These are phyloP conservation scores for Drosophila fuyamai DNA, from an alignment of 1,140 invertebrate genomes.

Conservation along the genomic window DNA sequence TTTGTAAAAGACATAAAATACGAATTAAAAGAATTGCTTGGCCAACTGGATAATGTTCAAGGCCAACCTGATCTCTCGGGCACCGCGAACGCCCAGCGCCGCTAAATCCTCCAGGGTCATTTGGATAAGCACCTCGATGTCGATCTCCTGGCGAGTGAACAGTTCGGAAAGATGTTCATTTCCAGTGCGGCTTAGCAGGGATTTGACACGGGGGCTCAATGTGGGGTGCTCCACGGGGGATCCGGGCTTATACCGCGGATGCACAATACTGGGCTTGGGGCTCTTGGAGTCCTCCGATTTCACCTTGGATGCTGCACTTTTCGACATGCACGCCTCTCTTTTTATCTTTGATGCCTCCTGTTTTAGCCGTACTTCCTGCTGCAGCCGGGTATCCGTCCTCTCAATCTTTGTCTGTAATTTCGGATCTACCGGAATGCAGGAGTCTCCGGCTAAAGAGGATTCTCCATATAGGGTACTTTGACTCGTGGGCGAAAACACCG, in stretches of 20 bases:
- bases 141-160: conserved; percentile 66
- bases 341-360: neutral
- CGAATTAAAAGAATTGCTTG: conserved; percentile 49
- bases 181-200: conserved; percentile 53
- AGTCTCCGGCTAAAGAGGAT: neutral
- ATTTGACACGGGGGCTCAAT: conserved; percentile 54
- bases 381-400: conserved; percentile 1
- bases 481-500: conserved; percentile 56
- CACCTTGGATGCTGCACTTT: neutral
- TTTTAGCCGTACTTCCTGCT: neutral
- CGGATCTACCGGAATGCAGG: neutral
- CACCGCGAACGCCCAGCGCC: conserved; percentile 54
- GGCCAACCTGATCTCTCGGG: conserved; percentile 51
- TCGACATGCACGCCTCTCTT: neutral
- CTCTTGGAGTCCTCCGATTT: neutral
- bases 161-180: conserved; percentile 57
- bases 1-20: neutral
- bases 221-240: conserved; percentile 60
- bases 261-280: neutral
- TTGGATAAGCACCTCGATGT: conserved; percentile 55
- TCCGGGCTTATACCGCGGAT: conserved; percentile 40
- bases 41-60: conserved; percentile 58
- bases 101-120: conserved; percentile 69
- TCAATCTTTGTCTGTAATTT: neutral
- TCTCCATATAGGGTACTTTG: conserved; percentile 27